These are phyloP conservation scores for Microdon myrmicae DNA, from an alignment of 2,888 invertebrate genomes.

Conservation along the genomic window DNA sequence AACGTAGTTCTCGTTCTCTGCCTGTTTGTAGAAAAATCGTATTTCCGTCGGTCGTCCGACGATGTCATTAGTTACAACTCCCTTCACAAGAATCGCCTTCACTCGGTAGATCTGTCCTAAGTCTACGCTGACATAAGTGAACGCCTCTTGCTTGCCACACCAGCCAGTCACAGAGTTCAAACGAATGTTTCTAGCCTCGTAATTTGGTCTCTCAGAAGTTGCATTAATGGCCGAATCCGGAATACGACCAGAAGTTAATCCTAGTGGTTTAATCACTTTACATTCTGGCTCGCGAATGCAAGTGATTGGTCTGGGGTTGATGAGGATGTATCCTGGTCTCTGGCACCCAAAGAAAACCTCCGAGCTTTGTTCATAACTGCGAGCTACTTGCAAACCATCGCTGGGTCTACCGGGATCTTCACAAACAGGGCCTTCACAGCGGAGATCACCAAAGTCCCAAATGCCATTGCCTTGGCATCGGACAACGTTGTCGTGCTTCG, in stretches of 20 bases:
- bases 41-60: conserved; percentile 96
- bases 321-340: conserved; percentile 91
- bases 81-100: conserved; percentile 92
- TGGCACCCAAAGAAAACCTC: conserved; percentile 91
- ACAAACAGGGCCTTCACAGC: conserved; percentile 95
- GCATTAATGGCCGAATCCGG: conserved; percentile 96
- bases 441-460: conserved; percentile 96
- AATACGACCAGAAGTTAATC: conserved; percentile 89
- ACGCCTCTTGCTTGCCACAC: conserved; percentile 97
- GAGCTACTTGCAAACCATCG: conserved; percentile 87
- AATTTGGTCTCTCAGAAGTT: conserved; percentile 91
- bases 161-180: conserved; percentile 94
- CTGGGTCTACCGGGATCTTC: conserved; percentile 94
- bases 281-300: conserved; percentile 94
- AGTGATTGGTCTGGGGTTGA: conserved; percentile 88
- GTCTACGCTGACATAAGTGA: conserved; percentile 95
- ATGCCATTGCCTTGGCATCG: conserved; percentile 90
- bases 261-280: conserved; percentile 89
- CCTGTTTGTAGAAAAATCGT: conserved; percentile 95
- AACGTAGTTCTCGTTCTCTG: conserved; percentile 93
- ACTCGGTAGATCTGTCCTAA: conserved; percentile 92
- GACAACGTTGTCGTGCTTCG: conserved; percentile 90
- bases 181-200: conserved; percentile 88
- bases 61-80: conserved; percentile 93
- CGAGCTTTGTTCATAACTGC: conserved; percentile 88